phyloP scores from a whole-genome alignment of 1,140 invertebrate genomes.

The Lepidurus packardi region DNA sequence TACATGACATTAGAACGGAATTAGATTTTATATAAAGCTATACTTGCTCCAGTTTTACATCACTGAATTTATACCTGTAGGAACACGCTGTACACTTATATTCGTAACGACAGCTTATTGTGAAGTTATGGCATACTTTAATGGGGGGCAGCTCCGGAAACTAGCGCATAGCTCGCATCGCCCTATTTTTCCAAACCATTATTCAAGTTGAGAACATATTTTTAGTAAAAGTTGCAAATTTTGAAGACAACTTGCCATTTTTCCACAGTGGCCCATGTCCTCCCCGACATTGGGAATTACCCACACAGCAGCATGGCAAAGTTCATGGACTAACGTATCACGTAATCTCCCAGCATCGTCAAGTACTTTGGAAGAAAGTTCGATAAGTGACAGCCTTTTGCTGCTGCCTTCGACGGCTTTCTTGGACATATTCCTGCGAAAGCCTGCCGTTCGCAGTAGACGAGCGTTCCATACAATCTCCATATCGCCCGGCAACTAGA shows the following conservation, averaged over 20 bases:
- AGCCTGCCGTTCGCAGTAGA: conserved; percentile 70
- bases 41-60: neutral
- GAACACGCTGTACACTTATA: conserved; percentile 72
- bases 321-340: conserved; percentile 83
- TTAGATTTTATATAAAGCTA: conserved; percentile 26
- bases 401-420: conserved; percentile 42
- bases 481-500: conserved; percentile 56
- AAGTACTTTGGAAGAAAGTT: conserved; percentile 56
- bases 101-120: conserved; percentile 76
- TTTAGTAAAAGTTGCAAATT: neutral
- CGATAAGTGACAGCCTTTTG: conserved; percentile 49
- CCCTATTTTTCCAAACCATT: conserved; percentile 52
- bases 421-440: conserved; percentile 50
- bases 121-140: conserved; percentile 71
- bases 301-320: conserved; percentile 88
- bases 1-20: conserved; percentile 45
- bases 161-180: conserved; percentile 56
- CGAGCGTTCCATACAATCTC: conserved; percentile 69
- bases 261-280: conserved; percentile 80
- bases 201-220: neutral
- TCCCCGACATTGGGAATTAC: conserved; percentile 60
- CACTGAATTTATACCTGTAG: conserved; percentile 54
- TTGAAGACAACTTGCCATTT: conserved; percentile 59
- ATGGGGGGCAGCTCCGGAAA: conserved; percentile 78
- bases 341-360: conserved; percentile 62